These are phyloP conservation scores for Manis crassicaudata DNA, from an alignment of 2,797 vertebrate genomes.

Conservation along the genomic window DNA sequence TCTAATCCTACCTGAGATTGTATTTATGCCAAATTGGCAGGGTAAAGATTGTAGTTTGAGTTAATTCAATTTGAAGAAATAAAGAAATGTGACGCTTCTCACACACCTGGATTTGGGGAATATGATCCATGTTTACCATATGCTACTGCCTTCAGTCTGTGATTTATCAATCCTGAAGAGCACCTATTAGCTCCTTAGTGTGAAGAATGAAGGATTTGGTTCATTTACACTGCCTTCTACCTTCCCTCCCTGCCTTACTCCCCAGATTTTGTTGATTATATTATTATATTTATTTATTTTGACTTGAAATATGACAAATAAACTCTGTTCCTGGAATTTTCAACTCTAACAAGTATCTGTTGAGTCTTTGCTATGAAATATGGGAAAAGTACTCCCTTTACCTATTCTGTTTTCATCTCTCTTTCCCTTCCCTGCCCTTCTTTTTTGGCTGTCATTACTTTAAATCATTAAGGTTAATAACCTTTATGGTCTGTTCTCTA, in stretches of 20 bases:
- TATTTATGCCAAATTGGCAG: not conserved
- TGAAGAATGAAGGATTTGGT: not conserved
- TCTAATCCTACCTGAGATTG: not conserved
- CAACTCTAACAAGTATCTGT: not conserved
- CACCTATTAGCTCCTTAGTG: not conserved
- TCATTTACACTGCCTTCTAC: not conserved
- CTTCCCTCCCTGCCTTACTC: not conserved
- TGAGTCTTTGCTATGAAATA: not conserved
- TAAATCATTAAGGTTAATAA: not conserved
- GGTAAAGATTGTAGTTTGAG: not conserved
- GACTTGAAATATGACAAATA: not conserved
- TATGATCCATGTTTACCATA: not conserved
- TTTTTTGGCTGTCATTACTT: not conserved
- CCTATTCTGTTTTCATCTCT: not conserved
- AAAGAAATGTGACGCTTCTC: not conserved
- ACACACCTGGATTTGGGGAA: not conserved
- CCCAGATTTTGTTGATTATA: not conserved
- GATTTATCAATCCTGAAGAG: not conserved
- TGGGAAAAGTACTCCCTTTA: not conserved
- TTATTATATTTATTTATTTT: not conserved
- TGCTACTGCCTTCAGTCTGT: not conserved
- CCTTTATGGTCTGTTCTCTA: not conserved
- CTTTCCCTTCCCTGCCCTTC: not conserved
- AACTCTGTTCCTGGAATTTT: conserved; percentile 2
- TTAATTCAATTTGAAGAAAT: not conserved